Base-by-base conservation (phyloP, 2,797 vertebrate genomes). In the Mastacembelus armatus region DNA sequence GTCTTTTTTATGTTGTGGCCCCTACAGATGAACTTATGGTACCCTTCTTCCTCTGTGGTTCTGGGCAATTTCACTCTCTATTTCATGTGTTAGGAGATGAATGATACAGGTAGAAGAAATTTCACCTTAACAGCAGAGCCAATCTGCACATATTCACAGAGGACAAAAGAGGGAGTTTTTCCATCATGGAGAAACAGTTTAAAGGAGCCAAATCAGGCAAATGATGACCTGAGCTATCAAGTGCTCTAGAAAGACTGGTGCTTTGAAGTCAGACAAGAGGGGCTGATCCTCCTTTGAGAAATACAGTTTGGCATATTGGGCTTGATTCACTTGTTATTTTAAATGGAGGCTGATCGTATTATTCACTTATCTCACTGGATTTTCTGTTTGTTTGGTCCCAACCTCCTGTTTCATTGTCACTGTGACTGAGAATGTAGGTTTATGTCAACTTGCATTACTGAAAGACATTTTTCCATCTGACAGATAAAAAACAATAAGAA, bases 171-270 rank as follows among this genome's bases (percentile, higher is more conserved):
- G 65, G 48, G 54, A 81, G 80, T 62, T 52, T 40, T 51, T 64
- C 71, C 9, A 1, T 52, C 0, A 15, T 24, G 19, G 47, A 70
- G 64, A 44, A 48, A 40, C 45, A 5, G 49, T 84, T 85, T 71
- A 89, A 86, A 86, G 71, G 50, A 77, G 69, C 61, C 69, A 40
- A 19, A 66, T 83, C 74, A 89, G 88, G 89, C 83, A 89, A 89
- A 89, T 64, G 56, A 75, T 32, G 71, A 39, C 45, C 16, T 1
- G 18, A 45, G 71, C 71, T 26, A 42, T 74, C 39, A 12, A 58
- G 38, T 19, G 65, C 38, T 44, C 4, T 18, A 61, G 22, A 50
- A 62, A 70, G 32, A 64, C 48, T 16, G 63, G 15, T 0, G 39
- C 77, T 80, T 50, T 78, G 73, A 81, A 85, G 54, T 27, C 52